Evolutionary conservation across 2,888 invertebrate species (phyloP), one percentile per base, ranked within the genome.

Genomic region (Netelia virgata): DNA sequence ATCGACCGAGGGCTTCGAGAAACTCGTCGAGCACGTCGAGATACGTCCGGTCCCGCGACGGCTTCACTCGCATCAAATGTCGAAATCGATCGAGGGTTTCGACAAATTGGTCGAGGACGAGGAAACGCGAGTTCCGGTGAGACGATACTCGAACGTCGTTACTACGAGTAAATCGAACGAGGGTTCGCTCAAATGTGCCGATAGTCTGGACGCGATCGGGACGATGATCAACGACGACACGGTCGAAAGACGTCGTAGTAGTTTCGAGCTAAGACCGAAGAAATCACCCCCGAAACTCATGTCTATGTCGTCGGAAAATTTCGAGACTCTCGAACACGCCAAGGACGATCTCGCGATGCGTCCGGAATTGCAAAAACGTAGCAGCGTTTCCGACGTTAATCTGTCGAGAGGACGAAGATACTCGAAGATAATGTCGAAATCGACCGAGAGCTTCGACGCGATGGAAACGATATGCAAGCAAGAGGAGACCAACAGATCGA

Each of bases 291-390:
- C 89, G 0, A 91, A 90, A 80, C 70, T 88, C 43, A 91, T 92
- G 63, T 93, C 93, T 3, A 93, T 93, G 82, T 93, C 93, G 0
- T 91, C 93, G 41, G 93, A 93, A 72, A 93, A 88, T 79, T 93
- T 93, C 78, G 92, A 92, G 1, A 47, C 86, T 0, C 83, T 90
- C 11, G 90, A 91, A 14, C 80, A 74, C 85, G 66, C 72, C 1
- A 47, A 73, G 1, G 75, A 72, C 9, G 84, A 82, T 23, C 74
- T 84, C 18, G 78, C 70, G 8, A 36, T 78, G 14, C 78, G 84
- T 2, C 63, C 57, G 1, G 91, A 91, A 10, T 47, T 91, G 14
- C 88, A 90, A 50, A 93, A 92, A 73, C 85, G 91, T 36, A 91
- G 90, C 84, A 93, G 93, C 80, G 70, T 90, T 0, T 92, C 92